Percentiles rank a stretch among this genome's conserved stretches.
These are phyloP conservation scores for Daubentonia madagascariensis DNA, from an alignment of 2,113 vertebrate species.

Conservation along the genomic window DNA sequence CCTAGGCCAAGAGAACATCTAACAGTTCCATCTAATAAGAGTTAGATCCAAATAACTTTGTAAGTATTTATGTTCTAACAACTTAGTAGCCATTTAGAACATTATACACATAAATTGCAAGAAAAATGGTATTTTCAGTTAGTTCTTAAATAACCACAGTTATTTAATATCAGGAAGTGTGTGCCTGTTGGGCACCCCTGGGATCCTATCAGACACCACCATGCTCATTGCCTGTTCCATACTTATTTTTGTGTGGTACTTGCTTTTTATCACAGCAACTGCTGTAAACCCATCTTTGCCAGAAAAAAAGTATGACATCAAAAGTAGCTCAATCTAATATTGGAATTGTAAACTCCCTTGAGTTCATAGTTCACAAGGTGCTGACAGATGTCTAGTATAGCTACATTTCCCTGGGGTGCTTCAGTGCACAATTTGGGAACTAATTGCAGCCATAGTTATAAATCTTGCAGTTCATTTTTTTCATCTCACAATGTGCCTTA, in stretches of 20 bases:
- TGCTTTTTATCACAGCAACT: background rate
- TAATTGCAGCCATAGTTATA: background rate
- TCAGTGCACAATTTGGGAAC: background rate
- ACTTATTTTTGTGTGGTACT: background rate
- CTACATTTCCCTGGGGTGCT: background rate
- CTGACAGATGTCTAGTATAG: background rate
- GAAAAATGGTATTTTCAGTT: background rate
- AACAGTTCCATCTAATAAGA: background rate
- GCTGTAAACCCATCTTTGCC: background rate
- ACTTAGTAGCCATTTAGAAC: background rate
- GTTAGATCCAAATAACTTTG: background rate
- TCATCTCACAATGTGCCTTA: background rate
- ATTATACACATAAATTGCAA: background rate
- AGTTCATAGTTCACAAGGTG: background rate
- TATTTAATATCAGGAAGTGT: background rate
- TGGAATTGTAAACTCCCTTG: background rate
- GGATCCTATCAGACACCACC: background rate
- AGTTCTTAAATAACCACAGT: background rate
- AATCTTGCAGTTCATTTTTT: background rate
- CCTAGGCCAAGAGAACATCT: background rate
- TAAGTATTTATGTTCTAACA: background rate
- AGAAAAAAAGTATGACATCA: background rate
- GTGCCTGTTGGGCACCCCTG: background rate
- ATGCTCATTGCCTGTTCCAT: background rate
- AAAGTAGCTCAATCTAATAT: background rate